Conservation (phyloP, 2,888 invertebrate species). For the Lasioglossum vierecki region DNA sequence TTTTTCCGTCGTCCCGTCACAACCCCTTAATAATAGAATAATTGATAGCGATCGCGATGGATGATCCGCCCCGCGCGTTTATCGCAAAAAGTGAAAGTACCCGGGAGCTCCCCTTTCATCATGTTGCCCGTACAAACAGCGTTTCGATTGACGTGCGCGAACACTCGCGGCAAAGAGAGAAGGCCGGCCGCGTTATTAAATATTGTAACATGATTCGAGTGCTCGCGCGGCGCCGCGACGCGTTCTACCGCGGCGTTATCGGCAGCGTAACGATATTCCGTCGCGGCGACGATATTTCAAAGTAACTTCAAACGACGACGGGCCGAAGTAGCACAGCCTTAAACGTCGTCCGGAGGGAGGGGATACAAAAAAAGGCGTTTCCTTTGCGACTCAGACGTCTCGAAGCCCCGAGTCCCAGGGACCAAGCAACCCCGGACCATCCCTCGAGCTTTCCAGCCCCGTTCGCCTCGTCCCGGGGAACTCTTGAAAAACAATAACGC, state of each 20-base stretch:
- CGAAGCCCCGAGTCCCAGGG: not conserved
- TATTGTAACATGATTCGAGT: not conserved
- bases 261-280: slow-evolving; percentile 18
- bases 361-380: slow-evolving; percentile 41
- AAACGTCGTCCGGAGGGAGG: slow-evolving; percentile 16
- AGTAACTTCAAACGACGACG: slow-evolving; percentile 18
- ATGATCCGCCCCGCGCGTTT: not conserved
- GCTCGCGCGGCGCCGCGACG: not conserved
- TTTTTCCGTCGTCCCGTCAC: no score
- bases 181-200: slow-evolving; percentile 32
- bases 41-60: not conserved
- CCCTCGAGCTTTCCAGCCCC: not conserved
- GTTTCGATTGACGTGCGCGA: not conserved
- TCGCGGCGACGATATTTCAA: slow-evolving; percentile 23
- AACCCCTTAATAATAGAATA: not conserved
- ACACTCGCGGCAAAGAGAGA: not conserved
- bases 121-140: not conserved
- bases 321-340: slow-evolving; percentile 21
- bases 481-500: slow-evolving; percentile 75
- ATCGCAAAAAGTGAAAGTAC: not conserved
- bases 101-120: not conserved
- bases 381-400: slow-evolving; percentile 29
- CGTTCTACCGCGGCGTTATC: not conserved
- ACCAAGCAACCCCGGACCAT: not conserved
- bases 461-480: slow-evolving; percentile 46